These are phyloP conservation scores for Lota lota DNA, from an alignment of 2,113 vertebrate genomes.

Conservation along the genomic window DNA sequence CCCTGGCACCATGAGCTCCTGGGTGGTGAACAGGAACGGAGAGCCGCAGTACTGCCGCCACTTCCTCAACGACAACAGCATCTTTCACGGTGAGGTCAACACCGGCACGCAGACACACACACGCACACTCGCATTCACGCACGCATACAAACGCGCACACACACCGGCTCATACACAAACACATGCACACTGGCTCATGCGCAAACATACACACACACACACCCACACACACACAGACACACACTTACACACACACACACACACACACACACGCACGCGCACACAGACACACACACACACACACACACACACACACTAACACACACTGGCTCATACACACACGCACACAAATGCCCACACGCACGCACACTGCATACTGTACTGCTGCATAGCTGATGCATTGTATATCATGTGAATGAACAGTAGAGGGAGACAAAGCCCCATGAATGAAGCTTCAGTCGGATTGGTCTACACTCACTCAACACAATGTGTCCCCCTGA, in stretches of 20 bases:
- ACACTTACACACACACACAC: background rate
- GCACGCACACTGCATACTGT: background rate
- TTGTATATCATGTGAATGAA: constrained; percentile 25
- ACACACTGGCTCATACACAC: background rate
- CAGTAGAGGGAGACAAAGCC: constrained; percentile 63
- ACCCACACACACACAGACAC: background rate
- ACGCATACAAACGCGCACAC: background rate
- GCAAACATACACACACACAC: background rate
- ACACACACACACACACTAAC: background rate
- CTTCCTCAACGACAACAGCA: constrained; percentile 90
- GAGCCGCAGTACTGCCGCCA: constrained; percentile 87
- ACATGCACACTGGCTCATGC: background rate
- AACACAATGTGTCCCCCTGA: background rate
- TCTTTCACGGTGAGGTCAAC: constrained; percentile 83
- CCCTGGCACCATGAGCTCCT: constrained; percentile 78
- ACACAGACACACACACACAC: background rate
- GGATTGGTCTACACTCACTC: background rate
- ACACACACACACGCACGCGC: background rate
- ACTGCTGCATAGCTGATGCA: background rate
- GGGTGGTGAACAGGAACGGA: constrained; percentile 75
- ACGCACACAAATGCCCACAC: background rate
- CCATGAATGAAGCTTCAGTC: constrained; percentile 13
- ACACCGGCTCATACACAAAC: background rate
- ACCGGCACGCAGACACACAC: background rate
- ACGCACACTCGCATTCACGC: background rate